Evolutionary conservation across 1,140 invertebrate species (phyloP).

Genomic region (Caerostris extrusa): DNA sequence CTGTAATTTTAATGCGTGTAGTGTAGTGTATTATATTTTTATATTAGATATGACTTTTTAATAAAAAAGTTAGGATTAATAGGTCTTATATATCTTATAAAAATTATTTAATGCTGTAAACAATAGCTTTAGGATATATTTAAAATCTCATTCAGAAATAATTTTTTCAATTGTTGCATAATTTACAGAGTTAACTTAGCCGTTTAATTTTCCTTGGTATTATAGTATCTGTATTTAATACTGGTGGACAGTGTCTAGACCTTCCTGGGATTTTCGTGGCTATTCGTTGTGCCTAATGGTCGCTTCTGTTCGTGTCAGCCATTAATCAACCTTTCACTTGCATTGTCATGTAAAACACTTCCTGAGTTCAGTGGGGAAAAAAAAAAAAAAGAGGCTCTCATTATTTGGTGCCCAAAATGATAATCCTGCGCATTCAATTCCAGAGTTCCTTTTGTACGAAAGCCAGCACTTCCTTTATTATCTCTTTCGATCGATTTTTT

Average conservation of each 20-base stretch:
- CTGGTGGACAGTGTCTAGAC: not conserved
- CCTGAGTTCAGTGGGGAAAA: conserved; percentile 34
- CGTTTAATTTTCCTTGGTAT: not conserved
- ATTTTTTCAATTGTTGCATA: not conserved
- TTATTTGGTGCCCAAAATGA: conserved; percentile 74
- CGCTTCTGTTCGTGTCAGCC: conserved; percentile 45
- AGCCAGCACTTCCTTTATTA: conserved; percentile 60
- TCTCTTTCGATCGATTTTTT: conserved; percentile 71
- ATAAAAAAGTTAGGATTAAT: too few species aligned
- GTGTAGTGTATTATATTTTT: too few species aligned
- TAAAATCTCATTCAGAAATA: not conserved
- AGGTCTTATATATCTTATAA: too few species aligned
- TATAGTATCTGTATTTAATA: not conserved
- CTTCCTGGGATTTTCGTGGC: not conserved
- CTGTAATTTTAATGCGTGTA: too few species aligned
- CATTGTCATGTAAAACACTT: conserved; percentile 76
- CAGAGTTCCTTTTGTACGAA: conserved; percentile 66
- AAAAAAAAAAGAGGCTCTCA: conserved; percentile 46
- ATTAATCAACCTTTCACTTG: conserved; percentile 60
- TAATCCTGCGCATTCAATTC: conserved; percentile 70
- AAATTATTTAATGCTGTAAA: too few species aligned
- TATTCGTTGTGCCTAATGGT: conserved; percentile 25
- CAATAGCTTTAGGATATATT: too few species aligned
- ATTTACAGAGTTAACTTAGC: not conserved
- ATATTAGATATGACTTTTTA: too few species aligned